Percentiles rank a stretch among this genome's conserved stretches.
These are phyloP conservation scores for Prionailurus bengalensis DNA, from an alignment of 2,113 vertebrate species.

Conservation along the genomic window DNA sequence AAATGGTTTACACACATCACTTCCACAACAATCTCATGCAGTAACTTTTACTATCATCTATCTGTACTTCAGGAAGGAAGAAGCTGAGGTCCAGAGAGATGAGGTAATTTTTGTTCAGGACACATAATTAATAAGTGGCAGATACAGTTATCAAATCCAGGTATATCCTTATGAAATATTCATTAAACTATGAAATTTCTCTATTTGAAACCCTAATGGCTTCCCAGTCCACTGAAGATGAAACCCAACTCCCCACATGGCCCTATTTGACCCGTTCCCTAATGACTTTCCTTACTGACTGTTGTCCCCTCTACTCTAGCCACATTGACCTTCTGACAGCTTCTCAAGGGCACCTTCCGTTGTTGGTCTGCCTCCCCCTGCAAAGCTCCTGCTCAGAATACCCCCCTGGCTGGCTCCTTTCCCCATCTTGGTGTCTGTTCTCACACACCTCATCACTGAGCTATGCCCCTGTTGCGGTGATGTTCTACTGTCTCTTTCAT, in stretches of 20 bases:
- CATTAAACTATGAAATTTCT: too few relatives aligned
- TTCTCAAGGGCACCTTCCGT: neutral
- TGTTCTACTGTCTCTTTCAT: neutral
- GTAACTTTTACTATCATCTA: neutral
- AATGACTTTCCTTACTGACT: accelerated
- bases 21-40: neutral
- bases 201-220: neutral
- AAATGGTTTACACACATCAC: accelerated
- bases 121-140: neutral
- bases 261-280: too few relatives aligned
- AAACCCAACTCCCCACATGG: neutral
- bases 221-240: neutral
- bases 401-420: accelerated
- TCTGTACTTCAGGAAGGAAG: neutral
- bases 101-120: neutral
- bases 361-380: too few relatives aligned
- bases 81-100: neutral
- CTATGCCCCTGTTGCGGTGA: neutral
- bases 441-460: neutral
- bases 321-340: neutral
- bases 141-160: neutral
- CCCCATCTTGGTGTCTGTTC: neutral
- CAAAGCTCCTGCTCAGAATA: neutral
- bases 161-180: neutral
- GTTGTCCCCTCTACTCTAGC: too few relatives aligned